phyloP scores from a whole-genome alignment of 2,888 invertebrate genomes.

The Lasioglossum zephyrum region DNA sequence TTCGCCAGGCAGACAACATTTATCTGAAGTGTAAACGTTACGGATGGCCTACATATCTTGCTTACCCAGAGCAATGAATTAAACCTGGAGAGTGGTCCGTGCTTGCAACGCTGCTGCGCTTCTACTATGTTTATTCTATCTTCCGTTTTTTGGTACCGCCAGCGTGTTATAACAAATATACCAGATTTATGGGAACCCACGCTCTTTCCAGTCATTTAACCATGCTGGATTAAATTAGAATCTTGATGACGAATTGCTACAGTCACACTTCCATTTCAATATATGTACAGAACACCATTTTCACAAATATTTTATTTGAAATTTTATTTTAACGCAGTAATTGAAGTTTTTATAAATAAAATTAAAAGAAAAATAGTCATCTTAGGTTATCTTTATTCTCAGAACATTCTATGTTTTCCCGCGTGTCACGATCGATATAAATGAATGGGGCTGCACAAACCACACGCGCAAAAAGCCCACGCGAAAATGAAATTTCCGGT shows the following conservation, averaged over 20 bases:
- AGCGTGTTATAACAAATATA: neutral
- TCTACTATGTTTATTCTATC: constrained; percentile 4
- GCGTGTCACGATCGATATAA: constrained; percentile 4
- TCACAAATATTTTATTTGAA: no score
- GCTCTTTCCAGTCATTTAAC: neutral
- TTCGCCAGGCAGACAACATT: neutral
- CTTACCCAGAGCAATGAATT: constrained; percentile 24
- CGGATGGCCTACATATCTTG: constrained; percentile 24
- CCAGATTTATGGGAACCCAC: neutral
- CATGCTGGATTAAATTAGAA: neutral
- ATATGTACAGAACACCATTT: no score
- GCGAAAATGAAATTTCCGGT: constrained; percentile 34
- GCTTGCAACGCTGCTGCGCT: constrained; percentile 4
- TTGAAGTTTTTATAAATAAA: no score
- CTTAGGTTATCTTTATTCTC: neutral
- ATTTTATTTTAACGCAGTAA: no score
- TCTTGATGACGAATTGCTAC: neutral
- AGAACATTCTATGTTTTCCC: neutral
- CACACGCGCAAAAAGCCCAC: neutral
- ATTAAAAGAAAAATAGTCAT: no score
- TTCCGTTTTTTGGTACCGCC: neutral
- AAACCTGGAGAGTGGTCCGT: neutral
- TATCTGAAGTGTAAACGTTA: constrained; percentile 26
- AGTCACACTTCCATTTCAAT: neutral
- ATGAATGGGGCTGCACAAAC: constrained; percentile 12